These are phyloP conservation scores for Dromiciops gliroides DNA, from an alignment of 2,113 vertebrate species.

Conservation along the genomic window DNA sequence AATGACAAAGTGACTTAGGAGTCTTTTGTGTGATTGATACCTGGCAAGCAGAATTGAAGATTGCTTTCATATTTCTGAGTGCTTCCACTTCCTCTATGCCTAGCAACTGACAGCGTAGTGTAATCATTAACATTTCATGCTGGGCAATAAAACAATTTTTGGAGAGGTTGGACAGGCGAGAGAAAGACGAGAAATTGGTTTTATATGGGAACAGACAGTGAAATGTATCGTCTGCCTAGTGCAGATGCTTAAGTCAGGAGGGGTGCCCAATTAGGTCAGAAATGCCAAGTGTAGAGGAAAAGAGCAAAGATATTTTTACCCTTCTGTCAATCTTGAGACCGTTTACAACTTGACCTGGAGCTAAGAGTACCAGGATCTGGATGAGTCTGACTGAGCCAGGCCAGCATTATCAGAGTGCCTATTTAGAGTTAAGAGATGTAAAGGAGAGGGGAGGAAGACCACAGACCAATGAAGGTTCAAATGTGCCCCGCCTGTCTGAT, in stretches of 20 bases:
- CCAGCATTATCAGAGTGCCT: neutral
- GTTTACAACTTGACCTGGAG: constrained; percentile 25
- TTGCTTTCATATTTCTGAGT: neutral
- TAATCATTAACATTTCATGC: constrained; percentile 4
- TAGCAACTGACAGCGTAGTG: neutral
- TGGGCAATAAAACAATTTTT: constrained; percentile 3
- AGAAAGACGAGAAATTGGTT: neutral
- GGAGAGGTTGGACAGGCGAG: neutral
- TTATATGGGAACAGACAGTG: neutral
- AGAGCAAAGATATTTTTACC: constrained; percentile 51
- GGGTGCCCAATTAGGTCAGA: constrained; percentile 52
- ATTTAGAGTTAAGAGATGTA: constrained; percentile 4
- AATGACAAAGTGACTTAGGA: neutral
- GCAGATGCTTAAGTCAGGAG: constrained; percentile 39
- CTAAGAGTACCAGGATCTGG: constrained; percentile 34
- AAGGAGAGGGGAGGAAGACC: neutral
- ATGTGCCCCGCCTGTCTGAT: neutral
- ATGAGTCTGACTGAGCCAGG: constrained; percentile 8
- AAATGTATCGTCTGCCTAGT: neutral
- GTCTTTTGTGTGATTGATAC: neutral
- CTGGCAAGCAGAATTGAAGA: neutral
- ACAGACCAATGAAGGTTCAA: neutral
- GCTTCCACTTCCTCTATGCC: neutral
- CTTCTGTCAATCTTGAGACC: constrained; percentile 32
- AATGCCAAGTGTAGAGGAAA: constrained; percentile 50